Base-by-base conservation (phyloP, 2,113 vertebrate species). In the Pelusios castaneus region DNA sequence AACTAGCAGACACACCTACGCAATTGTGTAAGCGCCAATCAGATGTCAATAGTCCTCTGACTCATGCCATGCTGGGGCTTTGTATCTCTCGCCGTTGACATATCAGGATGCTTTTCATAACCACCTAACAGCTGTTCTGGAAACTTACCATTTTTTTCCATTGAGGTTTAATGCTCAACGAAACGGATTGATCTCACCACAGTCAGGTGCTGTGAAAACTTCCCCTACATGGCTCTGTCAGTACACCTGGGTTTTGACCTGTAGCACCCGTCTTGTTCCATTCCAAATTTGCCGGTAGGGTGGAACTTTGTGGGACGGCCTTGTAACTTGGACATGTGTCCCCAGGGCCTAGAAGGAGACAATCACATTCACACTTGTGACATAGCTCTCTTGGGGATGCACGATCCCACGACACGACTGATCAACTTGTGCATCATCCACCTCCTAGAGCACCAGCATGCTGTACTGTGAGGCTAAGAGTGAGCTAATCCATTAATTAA, bases 1-100 rank as follows among this genome's bases (percentile, higher is more conserved):
- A 47, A 47, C 47, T 47, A 6, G 21, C 82, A 3, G 51, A 27
- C 63, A 19, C 1, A 2, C 22, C 1, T 3, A 31, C 45, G 41
- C 12, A 14, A 1, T 31, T 3, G 3, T 55, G 2, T 25, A 0
- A 3, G 2, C 0, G 0, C 19, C 7, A 1, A 21, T 1, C 2
- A 85, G 55, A 19, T 16, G 7, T 22, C 49, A 29, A 63, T 75
- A 55, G 14, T 52, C 13, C 77, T 2, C 2, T 9, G n/a, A 0
- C 0, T 0, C 25, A 17, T 45, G 22, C 0, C 10, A 1, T 78
- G 24, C 73, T 5, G 84, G 29, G 14, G 6, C 11, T 27, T 0
- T 51, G 63, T 14, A 5, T 70, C 2, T 0, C 41, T 78, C 41
- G 12, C 45, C 17, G 67, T 31, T 47, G 67, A 56, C 54, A 22